These are phyloP conservation scores for Meghimatium bilineatum DNA, from an alignment of 2,888 invertebrate species.

Conservation along the genomic window DNA sequence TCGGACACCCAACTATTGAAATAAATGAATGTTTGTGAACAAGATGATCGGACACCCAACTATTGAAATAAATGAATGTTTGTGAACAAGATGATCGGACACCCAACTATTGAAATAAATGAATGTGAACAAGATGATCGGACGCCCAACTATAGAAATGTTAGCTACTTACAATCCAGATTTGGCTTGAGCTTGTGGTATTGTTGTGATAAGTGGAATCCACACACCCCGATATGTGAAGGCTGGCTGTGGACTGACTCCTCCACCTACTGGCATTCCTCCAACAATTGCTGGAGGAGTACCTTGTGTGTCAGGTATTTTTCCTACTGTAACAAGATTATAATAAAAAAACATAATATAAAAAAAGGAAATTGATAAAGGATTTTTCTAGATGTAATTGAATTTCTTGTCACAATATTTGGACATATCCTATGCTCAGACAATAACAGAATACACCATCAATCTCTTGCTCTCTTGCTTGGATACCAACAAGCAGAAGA, in stretches of 20 bases:
- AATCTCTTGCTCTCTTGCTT: too few species aligned
- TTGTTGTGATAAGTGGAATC: conserved; percentile 90
- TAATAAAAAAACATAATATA: not conserved
- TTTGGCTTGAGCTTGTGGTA: conserved; percentile 90
- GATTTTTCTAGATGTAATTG: too few species aligned
- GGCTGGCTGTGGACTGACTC: conserved; percentile 90
- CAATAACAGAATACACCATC: too few species aligned
- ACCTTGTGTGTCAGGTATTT: conserved; percentile 78
- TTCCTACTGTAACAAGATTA: conserved; percentile 57
- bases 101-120: not conserved
- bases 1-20: too few species aligned
- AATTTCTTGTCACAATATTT: too few species aligned
- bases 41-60: too few species aligned
- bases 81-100: not conserved
- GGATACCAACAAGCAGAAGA: too few species aligned
- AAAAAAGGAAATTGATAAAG: too few species aligned
- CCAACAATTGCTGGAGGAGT: conserved; percentile 82
- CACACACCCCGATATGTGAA: conserved; percentile 95
- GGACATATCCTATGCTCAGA: too few species aligned
- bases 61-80: too few species aligned
- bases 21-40: too few species aligned
- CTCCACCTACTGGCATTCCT: conserved; percentile 85
- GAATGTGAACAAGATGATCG: too few species aligned
- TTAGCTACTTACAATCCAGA: conserved; percentile 87
- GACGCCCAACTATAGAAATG: not conserved